Evolutionary conservation across 2,888 invertebrate species (phyloP).

Genomic region (Pemphredon lugubris): DNA sequence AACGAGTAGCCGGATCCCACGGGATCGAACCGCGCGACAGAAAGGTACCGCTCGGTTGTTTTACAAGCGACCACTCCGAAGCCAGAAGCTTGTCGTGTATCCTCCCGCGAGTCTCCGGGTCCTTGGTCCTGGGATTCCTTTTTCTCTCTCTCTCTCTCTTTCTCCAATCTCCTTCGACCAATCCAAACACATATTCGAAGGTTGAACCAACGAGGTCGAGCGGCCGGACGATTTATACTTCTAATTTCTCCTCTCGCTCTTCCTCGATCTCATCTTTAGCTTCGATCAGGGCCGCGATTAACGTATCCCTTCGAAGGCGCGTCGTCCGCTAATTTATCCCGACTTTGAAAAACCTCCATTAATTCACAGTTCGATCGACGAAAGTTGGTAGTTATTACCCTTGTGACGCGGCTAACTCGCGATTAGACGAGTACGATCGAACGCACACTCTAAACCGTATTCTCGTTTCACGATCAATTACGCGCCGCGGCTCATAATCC

Average conservation of each 20-base stretch:
- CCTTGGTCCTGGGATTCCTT: constrained; percentile 65
- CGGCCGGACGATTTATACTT: constrained; percentile 61
- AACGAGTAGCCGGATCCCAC: constrained; percentile 68
- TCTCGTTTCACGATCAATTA: too few relatives aligned
- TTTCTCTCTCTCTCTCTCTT: constrained; percentile 58
- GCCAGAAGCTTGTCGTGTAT: constrained; percentile 72
- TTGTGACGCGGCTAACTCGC: too few relatives aligned
- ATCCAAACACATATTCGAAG: constrained; percentile 61
- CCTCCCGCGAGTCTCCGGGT: constrained; percentile 61
- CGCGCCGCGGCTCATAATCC: too few relatives aligned
- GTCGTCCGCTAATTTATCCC: constrained; percentile 40
- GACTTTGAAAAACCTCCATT: constrained; percentile 13
- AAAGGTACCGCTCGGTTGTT: constrained; percentile 71
- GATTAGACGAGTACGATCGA: too few relatives aligned
- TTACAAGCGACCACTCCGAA: constrained; percentile 72
- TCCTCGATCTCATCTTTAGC: constrained; percentile 52
- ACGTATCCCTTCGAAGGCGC: constrained; percentile 28
- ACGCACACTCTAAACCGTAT: too few relatives aligned
- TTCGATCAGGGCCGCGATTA: constrained; percentile 15
- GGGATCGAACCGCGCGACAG: constrained; percentile 68
- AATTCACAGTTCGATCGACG: neutral
- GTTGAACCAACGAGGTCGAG: constrained; percentile 61
- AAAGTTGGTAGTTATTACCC: neutral
- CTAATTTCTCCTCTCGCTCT: constrained; percentile 54
- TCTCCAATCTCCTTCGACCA: constrained; percentile 56